Conservation (phyloP, 2,888 invertebrate genomes). For the Euzophera pinguis region DNA sequence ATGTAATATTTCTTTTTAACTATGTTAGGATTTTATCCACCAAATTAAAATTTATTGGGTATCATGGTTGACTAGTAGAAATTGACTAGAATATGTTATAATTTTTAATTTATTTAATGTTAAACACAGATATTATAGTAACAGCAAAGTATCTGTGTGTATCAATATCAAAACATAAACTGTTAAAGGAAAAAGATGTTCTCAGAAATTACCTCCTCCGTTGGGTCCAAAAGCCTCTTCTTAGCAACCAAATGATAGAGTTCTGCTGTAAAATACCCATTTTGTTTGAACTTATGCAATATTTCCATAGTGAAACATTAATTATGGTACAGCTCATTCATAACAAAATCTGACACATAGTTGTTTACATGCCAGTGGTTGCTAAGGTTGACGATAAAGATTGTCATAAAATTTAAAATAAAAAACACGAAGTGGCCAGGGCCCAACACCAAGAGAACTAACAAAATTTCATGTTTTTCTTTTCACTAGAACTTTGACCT, state of each 20-base stretch:
- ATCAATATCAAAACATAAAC: not conserved
- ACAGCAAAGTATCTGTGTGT: not conserved
- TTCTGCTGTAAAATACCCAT: conserved; percentile 67
- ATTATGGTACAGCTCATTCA: conserved; percentile 18
- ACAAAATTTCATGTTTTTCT: too few relatives aligned
- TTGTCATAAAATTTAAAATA: not conserved
- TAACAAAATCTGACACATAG: conserved; percentile 17
- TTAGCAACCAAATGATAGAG: conserved; percentile 60
- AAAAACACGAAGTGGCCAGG: conserved; percentile 6
- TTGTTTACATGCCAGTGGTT: conserved; percentile 39
- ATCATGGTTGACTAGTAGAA: too few relatives aligned
- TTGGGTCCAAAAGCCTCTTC: conserved; percentile 44
- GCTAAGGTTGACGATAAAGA: conserved; percentile 20
- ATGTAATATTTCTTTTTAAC: too few relatives aligned
- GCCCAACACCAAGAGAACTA: too few relatives aligned
- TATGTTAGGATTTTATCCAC: too few relatives aligned
- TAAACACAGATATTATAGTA: too few relatives aligned
- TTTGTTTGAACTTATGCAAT: conserved; percentile 59
- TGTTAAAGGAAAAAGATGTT: too few relatives aligned
- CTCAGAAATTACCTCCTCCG: conserved; percentile 43
- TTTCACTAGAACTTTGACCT: too few relatives aligned
- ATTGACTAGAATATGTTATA: too few relatives aligned
- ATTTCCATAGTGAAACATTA: conserved; percentile 50
- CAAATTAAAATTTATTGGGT: too few relatives aligned
- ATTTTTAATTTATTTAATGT: too few relatives aligned